A percentile compares a stretch with the other conserved stretches of the same genome.
phyloP scores from a whole-genome alignment of 2,113 vertebrate species.

The Rhinichthys klamathensis region DNA sequence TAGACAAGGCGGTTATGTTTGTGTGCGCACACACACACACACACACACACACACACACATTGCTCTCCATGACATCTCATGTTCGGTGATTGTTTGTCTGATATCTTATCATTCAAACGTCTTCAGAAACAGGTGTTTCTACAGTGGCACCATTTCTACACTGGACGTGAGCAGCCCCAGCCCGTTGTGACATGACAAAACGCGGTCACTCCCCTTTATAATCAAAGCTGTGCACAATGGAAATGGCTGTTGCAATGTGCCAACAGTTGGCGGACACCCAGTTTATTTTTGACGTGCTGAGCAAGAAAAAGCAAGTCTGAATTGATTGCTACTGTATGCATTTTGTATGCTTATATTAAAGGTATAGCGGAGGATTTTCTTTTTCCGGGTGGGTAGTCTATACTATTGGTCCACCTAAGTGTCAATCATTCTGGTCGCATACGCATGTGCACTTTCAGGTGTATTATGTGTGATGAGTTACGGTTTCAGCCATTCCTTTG shows the following conservation, averaged over 20 bases:
- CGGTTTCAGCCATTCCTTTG: too few relatives aligned
- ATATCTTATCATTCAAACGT: slow-evolving; percentile 41
- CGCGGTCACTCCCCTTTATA: background rate
- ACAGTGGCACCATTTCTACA: background rate
- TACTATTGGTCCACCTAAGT: too few relatives aligned
- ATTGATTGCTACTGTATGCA: background rate
- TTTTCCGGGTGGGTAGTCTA: too few relatives aligned
- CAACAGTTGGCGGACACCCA: background rate
- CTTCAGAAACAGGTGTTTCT: slow-evolving; percentile 47
- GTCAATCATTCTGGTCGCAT: too few relatives aligned
- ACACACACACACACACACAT: background rate
- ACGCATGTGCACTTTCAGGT: too few relatives aligned
- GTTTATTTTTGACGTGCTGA: background rate
- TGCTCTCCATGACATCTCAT: slow-evolving; percentile 19
- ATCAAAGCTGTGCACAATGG: background rate
- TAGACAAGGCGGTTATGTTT: slow-evolving; percentile 51
- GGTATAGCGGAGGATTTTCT: too few relatives aligned
- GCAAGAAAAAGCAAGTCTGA: background rate
- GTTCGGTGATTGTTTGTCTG: slow-evolving; percentile 17
- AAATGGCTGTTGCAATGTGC: background rate
- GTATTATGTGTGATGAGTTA: too few relatives aligned
- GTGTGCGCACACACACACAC: background rate
- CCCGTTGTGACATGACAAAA: background rate
- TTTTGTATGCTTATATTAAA: background rate
- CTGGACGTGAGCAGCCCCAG: background rate